These are phyloP conservation scores for Petrophora chlorosata DNA, from an alignment of 2,888 invertebrate genomes.

Conservation along the genomic window DNA sequence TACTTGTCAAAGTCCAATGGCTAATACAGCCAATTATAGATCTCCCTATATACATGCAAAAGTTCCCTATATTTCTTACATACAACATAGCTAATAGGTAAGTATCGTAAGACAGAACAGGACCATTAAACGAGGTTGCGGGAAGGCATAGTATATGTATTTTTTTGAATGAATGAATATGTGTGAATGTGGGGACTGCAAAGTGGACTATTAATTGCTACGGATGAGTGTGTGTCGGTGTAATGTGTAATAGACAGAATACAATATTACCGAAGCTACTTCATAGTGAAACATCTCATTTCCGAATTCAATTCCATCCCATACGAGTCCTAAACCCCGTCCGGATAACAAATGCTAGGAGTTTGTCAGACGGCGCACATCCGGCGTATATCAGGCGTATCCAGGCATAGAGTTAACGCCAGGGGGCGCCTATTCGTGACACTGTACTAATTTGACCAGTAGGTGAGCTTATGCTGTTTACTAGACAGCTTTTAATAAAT, in stretches of 20 bases:
- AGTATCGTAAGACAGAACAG: too few species aligned
- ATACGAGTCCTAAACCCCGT: background rate
- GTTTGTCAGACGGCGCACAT: conserved; percentile 1
- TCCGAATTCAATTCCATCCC: conserved; percentile 4
- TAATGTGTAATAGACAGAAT: too few species aligned
- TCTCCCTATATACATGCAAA: too few species aligned
- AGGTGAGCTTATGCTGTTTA: background rate
- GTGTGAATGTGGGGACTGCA: too few species aligned
- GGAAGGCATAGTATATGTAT: background rate
- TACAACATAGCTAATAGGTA: too few species aligned
- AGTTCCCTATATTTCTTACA: too few species aligned
- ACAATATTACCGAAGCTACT: background rate
- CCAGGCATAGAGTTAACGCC: background rate
- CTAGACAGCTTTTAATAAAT: too few species aligned
- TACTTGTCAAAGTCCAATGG: too few species aligned
- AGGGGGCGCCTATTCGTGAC: background rate
- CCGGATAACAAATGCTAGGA: background rate
- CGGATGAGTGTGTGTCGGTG: too few species aligned
- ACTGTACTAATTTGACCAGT: background rate
- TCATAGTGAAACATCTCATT: conserved; percentile 1
- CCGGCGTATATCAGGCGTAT: background rate
- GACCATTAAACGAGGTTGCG: too few species aligned
- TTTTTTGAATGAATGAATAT: too few species aligned
- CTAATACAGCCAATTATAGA: too few species aligned
- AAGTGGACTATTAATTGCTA: background rate